Evolutionary conservation across 1,140 invertebrate species (phyloP), one percentile per base, ranked within the genome.

Genomic region (Diabrotica virgifera): DNA sequence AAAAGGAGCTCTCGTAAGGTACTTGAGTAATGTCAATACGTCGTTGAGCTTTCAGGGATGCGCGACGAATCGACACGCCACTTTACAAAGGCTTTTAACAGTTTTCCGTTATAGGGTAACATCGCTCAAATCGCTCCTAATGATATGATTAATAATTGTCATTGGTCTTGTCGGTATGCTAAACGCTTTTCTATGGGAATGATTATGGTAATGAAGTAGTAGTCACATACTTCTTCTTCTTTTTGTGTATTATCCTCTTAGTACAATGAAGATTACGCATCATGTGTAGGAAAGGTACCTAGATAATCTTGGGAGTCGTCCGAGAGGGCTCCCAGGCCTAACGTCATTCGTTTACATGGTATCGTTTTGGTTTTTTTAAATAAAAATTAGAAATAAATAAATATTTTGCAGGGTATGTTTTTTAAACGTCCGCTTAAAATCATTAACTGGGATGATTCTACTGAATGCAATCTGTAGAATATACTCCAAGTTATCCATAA

Each of bases 111-210:
- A 46, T 61, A 57, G 46, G 60, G 52, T 57, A 46, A 59, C 51
- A 40, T 36, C 24, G 35, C 51, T 51, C 36, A 58, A 67, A 63
- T 57, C 40, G 38, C 46, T 59, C 36, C 56, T 66, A 56, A 56
- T 61, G 59, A 54, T 37, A 54, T 54, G 60, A 62, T 62, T 64
- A 64, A 64, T 64, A 64, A 64, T 64, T 51, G 62, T 64, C n/a
- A 64, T 59, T 50, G 24, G 24, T 24, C 36, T 50, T 36, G 58
- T 37, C 40, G 37, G 14, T 46, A 37, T 11, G 50, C 58, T 14
- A 14, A 46, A 38, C 12, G 36, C 58, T 40, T 57, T 5, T 13
- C 58, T 36, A 40, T 46, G 8, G n/a, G 11, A 59, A 59, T 8
- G 58, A 37, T 35, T 37, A 13, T 37, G 36, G 56, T 36, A 11